Evolutionary conservation across 2,797 vertebrate genomes (phyloP).

Genomic region (Cryptoblepharus egeriae): DNA sequence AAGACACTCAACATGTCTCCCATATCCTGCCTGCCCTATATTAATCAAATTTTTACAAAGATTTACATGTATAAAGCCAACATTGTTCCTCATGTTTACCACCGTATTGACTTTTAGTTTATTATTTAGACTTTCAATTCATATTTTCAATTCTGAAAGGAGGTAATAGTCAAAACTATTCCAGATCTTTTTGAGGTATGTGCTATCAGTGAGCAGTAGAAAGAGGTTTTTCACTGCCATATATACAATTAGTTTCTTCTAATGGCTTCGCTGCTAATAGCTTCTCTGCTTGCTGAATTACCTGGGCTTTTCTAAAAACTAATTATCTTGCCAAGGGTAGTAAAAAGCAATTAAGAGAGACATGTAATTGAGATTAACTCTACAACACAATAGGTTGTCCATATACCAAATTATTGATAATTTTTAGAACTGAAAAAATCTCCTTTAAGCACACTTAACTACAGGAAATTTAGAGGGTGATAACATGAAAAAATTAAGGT

Average conservation of each 20-base stretch:
- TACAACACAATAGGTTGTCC: slow-evolving; percentile 41
- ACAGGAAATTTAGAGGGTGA: slow-evolving; percentile 11
- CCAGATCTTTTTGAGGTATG: not conserved
- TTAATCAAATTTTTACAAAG: no score
- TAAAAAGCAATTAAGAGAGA: slow-evolving; percentile 44
- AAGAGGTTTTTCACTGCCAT: slow-evolving; percentile 5
- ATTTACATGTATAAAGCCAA: not conserved
- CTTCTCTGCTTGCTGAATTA: slow-evolving; percentile 45
- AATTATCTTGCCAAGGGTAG: slow-evolving; percentile 41
- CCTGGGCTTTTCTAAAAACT: slow-evolving; percentile 40
- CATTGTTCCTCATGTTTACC: slow-evolving; percentile 16
- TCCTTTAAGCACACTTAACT: slow-evolving; percentile 44
- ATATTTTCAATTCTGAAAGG: not conserved
- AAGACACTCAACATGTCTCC: not conserved
- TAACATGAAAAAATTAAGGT: slow-evolving; percentile 36
- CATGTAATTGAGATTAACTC: slow-evolving; percentile 43
- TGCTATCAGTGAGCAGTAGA: slow-evolving; percentile 24
- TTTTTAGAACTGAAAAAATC: slow-evolving; percentile 1
- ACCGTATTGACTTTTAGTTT: slow-evolving; percentile 12
- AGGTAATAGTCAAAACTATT: slow-evolving; percentile 13
- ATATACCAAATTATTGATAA: slow-evolving; percentile 28
- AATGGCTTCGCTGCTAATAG: slow-evolving; percentile 42
- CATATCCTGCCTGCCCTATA: not conserved
- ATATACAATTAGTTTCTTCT: slow-evolving; percentile 38
- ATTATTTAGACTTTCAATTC: not conserved